Conservation (phyloP, 2,797 vertebrate genomes). For the Pitangus sulphuratus region DNA sequence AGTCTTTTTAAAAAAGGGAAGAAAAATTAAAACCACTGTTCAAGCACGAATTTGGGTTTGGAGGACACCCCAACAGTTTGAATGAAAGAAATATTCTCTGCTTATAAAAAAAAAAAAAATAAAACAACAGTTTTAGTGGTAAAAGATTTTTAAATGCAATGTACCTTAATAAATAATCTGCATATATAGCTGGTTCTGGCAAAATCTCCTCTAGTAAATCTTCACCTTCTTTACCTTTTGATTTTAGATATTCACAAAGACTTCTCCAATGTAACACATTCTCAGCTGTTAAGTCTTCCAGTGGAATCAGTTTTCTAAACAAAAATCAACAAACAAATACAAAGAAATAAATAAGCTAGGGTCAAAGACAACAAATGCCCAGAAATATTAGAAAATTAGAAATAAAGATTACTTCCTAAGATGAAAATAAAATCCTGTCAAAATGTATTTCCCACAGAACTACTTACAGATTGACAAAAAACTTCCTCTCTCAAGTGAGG, state of each 20-base stretch:
- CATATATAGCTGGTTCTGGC: slow-evolving; percentile 88
- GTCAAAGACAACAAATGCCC: neutral
- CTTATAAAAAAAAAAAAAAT: neutral
- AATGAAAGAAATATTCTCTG: neutral
- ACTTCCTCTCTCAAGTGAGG: neutral
- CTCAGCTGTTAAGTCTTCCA: slow-evolving; percentile 87
- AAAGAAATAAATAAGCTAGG: neutral
- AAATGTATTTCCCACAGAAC: neutral
- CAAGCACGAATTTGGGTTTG: neutral
- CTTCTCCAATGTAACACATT: slow-evolving; percentile 90
- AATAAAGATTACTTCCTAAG: neutral
- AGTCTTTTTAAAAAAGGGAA: rapidly evolving
- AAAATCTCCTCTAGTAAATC: slow-evolving; percentile 88
- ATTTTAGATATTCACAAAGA: slow-evolving; percentile 89
- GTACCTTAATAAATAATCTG: slow-evolving; percentile 90
- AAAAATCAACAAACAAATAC: neutral
- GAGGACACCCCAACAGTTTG: neutral
- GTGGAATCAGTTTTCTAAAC: slow-evolving; percentile 85
- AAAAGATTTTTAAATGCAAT: neutral
- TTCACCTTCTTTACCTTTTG: slow-evolving; percentile 89
- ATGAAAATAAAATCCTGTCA: neutral
- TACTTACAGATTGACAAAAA: neutral
- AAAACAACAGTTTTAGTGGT: neutral
- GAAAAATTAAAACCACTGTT: neutral
- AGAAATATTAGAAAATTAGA: neutral